Conservation (phyloP, 1,140 invertebrate species). For the Panulirus ornatus region DNA sequence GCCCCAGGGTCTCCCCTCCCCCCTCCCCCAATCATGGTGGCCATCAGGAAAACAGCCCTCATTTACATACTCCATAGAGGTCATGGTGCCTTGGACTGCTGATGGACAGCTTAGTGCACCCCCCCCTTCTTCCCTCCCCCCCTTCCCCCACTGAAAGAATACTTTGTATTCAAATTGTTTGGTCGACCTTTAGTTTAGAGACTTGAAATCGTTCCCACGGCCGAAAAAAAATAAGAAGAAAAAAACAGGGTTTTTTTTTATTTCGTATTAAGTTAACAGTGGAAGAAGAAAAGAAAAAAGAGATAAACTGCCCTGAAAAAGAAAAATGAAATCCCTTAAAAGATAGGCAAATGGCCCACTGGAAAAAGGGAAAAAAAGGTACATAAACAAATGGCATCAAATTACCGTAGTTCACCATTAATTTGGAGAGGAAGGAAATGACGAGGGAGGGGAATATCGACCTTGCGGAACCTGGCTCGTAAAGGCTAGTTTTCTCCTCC, state of each 20-base stretch:
- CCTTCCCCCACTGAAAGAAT: background rate
- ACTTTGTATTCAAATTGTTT: slow-evolving; percentile 41
- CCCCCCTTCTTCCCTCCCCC: background rate
- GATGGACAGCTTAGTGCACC: background rate
- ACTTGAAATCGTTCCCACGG: background rate
- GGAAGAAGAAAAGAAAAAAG: too few relatives aligned
- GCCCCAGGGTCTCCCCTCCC: background rate
- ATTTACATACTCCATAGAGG: slow-evolving; percentile 15
- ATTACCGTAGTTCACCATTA: slow-evolving; percentile 34
- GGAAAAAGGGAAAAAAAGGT: background rate
- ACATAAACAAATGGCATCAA: slow-evolving; percentile 33
- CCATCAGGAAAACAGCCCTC: background rate
- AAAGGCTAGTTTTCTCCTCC: background rate
- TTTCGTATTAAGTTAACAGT: too few relatives aligned
- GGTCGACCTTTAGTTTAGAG: background rate
- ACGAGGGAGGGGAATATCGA: background rate
- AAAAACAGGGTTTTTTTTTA: too few relatives aligned
- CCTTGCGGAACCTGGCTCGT: background rate
- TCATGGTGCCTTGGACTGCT: background rate
- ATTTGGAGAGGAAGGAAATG: background rate
- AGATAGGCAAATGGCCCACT: background rate
- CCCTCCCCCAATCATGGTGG: too few relatives aligned
- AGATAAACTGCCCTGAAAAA: too few relatives aligned
- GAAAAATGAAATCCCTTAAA: too few relatives aligned
- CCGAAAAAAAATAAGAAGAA: background rate